A percentile compares a stretch with the other conserved stretches of the same genome.
These are phyloP conservation scores for Idaea straminata DNA, from an alignment of 2,888 invertebrate species.

Conservation along the genomic window DNA sequence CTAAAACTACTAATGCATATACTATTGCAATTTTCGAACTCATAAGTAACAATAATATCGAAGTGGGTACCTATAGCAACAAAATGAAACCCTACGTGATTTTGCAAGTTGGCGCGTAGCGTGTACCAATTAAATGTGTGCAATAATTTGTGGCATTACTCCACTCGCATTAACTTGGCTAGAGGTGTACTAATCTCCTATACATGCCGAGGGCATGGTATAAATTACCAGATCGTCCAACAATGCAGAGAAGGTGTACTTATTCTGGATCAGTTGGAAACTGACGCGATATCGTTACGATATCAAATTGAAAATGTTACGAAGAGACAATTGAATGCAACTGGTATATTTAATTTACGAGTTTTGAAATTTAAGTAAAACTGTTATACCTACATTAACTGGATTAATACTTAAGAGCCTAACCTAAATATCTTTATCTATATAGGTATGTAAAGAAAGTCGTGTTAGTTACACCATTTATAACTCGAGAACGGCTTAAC, in stretches of 20 bases:
- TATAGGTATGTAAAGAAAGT: no score
- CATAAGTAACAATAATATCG: no score
- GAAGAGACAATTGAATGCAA: background rate
- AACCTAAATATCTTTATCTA: no score
- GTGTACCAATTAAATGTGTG: slow-evolving; percentile 58
- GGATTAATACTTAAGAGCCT: no score
- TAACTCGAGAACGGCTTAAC: no score
- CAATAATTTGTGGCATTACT: slow-evolving; percentile 58
- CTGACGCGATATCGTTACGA: background rate
- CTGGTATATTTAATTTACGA: no score
- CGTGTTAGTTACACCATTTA: no score
- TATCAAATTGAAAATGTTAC: background rate
- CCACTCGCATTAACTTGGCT: slow-evolving; percentile 47
- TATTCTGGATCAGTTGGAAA: slow-evolving; percentile 38
- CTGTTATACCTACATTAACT: no score
- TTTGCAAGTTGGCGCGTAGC: slow-evolving; percentile 26
- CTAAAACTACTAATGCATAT: no score
- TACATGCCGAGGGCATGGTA: slow-evolving; percentile 46
- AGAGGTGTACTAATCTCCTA: slow-evolving; percentile 61
- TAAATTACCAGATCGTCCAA: slow-evolving; percentile 61
- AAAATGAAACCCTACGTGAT: background rate
- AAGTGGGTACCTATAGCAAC: background rate
- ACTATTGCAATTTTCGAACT: no score
- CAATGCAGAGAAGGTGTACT: slow-evolving; percentile 16
- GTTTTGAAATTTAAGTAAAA: no score